A percentile compares a stretch with the other conserved stretches of the same genome.
phyloP scores from a whole-genome alignment of 2,888 invertebrate genomes.

The Hofmannophila pseudospretella region DNA sequence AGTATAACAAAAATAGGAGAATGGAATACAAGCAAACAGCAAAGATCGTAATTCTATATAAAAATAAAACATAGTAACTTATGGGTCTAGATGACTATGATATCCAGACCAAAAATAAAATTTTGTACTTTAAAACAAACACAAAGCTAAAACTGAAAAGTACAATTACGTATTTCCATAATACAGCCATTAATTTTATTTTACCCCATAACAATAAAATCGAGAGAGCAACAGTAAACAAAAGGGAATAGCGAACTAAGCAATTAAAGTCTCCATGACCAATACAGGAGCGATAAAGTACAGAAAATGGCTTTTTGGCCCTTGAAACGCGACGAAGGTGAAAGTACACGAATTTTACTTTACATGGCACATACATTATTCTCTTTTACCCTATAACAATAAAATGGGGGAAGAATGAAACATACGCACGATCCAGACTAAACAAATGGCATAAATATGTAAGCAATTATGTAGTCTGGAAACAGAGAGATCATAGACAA shows the following conservation, averaged over 20 bases:
- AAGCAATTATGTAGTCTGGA: constrained; percentile 2
- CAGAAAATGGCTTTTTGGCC: neutral
- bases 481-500: neutral
- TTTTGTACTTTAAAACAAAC: neutral
- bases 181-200: too few relatives aligned
- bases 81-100: too few relatives aligned
- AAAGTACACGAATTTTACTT: neutral
- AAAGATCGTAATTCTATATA: too few relatives aligned
- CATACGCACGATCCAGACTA: neutral
- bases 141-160: neutral
- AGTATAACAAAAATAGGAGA: too few relatives aligned
- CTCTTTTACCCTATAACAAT: constrained; percentile 1
- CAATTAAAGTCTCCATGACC: neutral
- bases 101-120: too few relatives aligned
- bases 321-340: neutral
- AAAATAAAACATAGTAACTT: too few relatives aligned
- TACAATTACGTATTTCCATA: neutral
- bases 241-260: neutral
- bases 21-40: too few relatives aligned
- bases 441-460: constrained; percentile 1
- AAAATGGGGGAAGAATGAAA: constrained; percentile 3
- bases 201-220: too few relatives aligned
- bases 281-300: neutral
- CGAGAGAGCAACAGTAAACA: neutral
- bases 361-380: neutral